These are phyloP conservation scores for Scolanthus callimorphus DNA, from an alignment of 92 coral and sea anemone genomes.

Conservation along the genomic window DNA sequence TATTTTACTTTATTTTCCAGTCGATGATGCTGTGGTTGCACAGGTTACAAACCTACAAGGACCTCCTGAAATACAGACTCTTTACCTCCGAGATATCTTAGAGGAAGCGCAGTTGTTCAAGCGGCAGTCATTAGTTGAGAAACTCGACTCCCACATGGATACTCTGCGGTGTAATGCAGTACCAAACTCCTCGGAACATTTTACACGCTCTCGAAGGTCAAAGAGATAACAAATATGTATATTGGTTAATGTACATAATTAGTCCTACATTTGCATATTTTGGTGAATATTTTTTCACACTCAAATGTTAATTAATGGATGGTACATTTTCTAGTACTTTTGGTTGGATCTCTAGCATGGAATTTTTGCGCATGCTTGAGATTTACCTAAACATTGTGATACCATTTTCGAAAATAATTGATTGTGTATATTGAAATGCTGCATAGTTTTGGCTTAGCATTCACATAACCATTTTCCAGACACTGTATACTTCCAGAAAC, in stretches of 20 bases:
- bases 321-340: too few species aligned
- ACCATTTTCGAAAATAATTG: too few species aligned
- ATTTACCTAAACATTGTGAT: too few species aligned
- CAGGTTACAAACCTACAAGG: constrained; percentile 83
- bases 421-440: too few species aligned
- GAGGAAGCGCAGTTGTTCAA: constrained; percentile 90
- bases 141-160: constrained; percentile 47
- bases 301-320: too few species aligned
- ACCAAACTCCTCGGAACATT: constrained; percentile 7
- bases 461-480: too few species aligned
- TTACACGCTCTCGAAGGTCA: background rate
- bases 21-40: constrained; percentile 61
- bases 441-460: too few species aligned
- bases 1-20: constrained; percentile 27
- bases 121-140: constrained; percentile 70
- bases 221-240: background rate
- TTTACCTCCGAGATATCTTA: constrained; percentile 67
- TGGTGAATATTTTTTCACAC: background rate
- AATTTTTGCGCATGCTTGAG: too few species aligned
- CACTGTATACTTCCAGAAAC: too few species aligned
- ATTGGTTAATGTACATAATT: background rate
- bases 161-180: constrained; percentile 35
- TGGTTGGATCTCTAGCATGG: too few species aligned
- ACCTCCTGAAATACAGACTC: constrained; percentile 57
- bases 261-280: too few species aligned